Percentiles rank a stretch among this genome's conserved stretches.
Evolutionary conservation across 1,140 invertebrate species (phyloP).

Genomic region (Drosophila arawakana): DNA sequence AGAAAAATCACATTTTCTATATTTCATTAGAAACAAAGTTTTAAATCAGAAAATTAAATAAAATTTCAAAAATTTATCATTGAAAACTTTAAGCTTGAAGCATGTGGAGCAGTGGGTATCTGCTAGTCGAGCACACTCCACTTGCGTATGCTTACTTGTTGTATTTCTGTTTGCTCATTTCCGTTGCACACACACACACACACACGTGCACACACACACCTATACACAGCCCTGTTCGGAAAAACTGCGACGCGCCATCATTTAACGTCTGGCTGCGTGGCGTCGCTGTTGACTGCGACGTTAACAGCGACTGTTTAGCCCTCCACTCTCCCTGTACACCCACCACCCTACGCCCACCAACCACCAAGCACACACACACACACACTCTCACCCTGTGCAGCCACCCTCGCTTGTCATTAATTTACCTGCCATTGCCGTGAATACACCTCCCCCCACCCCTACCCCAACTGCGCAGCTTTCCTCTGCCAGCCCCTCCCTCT

Average conservation of each 20-base stretch:
- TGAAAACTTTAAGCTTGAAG: too few relatives aligned
- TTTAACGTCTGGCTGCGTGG: constrained; percentile 53
- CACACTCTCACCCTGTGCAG: constrained; percentile 17
- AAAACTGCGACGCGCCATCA: constrained; percentile 62
- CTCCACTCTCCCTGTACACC: neutral
- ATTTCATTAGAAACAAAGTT: too few relatives aligned
- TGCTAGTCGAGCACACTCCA: neutral
- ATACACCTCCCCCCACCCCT: constrained; percentile 4
- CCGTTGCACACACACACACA: constrained; percentile 47
- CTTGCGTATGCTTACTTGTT: constrained; percentile 16
- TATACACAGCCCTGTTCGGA: neutral
- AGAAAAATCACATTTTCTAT: neutral
- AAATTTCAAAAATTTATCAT: too few relatives aligned
- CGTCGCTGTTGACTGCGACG: constrained; percentile 38
- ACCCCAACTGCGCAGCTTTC: neutral
- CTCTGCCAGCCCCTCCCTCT: too few relatives aligned
- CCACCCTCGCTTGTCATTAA: constrained; percentile 56
- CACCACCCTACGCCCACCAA: neutral
- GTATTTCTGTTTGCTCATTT: constrained; percentile 75
- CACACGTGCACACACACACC: neutral
- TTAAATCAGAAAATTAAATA: too few relatives aligned
- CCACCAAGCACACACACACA: neutral
- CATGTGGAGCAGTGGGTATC: neutral
- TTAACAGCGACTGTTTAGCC: constrained; percentile 6
- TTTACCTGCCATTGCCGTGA: constrained; percentile 47